Base-by-base conservation (phyloP, 2,797 vertebrate genomes). In the Sebastes hopkinsi region DNA sequence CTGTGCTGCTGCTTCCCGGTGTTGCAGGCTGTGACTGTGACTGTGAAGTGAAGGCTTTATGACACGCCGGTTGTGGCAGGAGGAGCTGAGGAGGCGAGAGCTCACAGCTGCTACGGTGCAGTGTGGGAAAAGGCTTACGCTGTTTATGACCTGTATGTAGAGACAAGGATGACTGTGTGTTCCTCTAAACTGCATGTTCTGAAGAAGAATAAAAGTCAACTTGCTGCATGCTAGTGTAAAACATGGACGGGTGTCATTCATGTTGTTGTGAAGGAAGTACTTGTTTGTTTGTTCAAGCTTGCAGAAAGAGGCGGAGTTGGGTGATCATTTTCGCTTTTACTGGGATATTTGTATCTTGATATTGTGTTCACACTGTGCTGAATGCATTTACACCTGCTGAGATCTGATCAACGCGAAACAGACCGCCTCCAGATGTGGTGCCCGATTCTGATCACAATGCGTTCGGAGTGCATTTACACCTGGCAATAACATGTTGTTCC, bases 31-130 rank as follows among this genome's bases (percentile, higher is more conserved):
- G 78, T 83, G 87, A 89, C 90, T 81, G 80, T 83, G 87, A 89
- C 90, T 81, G 83, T 22, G 16, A 80, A 80, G 66, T 82, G 81
- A 89, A 87, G 75, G 65, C 81, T 90, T 89, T 88, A 91, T 83
- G 84, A 82, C 83, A 79, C 74, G 27, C 56, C 38, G 72, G 71
- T 8, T 68, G 76, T 84, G 69, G 78, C 79, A 81, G 83, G 46
- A 82, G 75, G 46, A 83, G 75, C 62, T 59, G 73, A 85, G 68
- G 68, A 82, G 73, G 82, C 3, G 29, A 87, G 60, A 16, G 72
- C 46, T 75, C 22, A 6, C 74, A 81, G 85, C 76, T 84, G 82
- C 68, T 55, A 11, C 59, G 0, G 58, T 11, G 50, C 68, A 59
- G 10, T 10, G n/a, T 8, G 25, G 27, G 25, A 22, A 75, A 42